Percentiles rank a stretch among this genome's conserved stretches.
These are phyloP conservation scores for Heliconius sara DNA, from an alignment of 2,888 invertebrate genomes.

Conservation along the genomic window DNA sequence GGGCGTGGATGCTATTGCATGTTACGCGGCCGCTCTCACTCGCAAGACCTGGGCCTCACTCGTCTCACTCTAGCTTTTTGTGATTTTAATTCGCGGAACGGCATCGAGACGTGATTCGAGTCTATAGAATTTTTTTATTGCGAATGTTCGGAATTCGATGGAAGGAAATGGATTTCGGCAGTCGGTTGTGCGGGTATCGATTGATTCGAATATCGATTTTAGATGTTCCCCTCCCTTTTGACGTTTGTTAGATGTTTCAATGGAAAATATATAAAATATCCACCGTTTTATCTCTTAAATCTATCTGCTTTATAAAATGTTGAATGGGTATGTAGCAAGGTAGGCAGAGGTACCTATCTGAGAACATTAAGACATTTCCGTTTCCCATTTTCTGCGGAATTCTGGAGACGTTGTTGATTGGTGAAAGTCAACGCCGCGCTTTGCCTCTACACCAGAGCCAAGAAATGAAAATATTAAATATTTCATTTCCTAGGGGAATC, in stretches of 20 bases:
- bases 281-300: not conserved
- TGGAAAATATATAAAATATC: not conserved
- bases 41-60: slow-evolving; percentile 54
- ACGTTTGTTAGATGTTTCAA: slow-evolving; percentile 20
- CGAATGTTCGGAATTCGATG: slow-evolving; percentile 73
- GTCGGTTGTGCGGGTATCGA: slow-evolving; percentile 61
- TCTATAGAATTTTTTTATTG: slow-evolving; percentile 78
- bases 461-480: no score
- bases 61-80: slow-evolving; percentile 78
- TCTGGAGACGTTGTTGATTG: no score
- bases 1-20: slow-evolving; percentile 85
- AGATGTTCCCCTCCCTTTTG: slow-evolving; percentile 35
- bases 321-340: not conserved
- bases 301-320: not conserved
- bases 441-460: no score
- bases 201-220: slow-evolving; percentile 58
- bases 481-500: no score
- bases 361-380: no score
- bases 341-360: no score
- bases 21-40: slow-evolving; percentile 80
- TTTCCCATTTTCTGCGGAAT: no score
- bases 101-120: slow-evolving; percentile 81
- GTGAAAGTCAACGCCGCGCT: no score
- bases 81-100: slow-evolving; percentile 83
- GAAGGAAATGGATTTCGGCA: slow-evolving; percentile 70